Percentiles rank a stretch among this genome's conserved stretches.
Evolutionary conservation across 2,113 vertebrate genomes (phyloP).

Genomic region (Ophthalmolycus amberensis): DNA sequence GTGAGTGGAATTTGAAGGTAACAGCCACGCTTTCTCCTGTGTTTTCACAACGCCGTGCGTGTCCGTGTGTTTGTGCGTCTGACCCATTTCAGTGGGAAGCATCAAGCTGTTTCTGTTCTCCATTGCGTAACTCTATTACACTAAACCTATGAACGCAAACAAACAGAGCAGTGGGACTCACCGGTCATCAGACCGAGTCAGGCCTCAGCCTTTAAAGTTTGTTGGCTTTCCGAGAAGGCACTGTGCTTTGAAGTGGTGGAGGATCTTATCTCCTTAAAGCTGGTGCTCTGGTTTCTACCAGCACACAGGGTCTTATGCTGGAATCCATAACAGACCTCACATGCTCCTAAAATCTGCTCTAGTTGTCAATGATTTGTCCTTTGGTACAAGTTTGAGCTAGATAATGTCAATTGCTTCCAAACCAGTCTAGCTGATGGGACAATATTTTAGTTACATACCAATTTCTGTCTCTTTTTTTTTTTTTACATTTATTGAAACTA

Average conservation of each 20-base stretch:
- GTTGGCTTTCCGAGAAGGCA: constrained; percentile 53
- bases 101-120: constrained; percentile 68
- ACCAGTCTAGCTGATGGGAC: not conserved
- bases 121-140: constrained; percentile 65
- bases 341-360: not conserved
- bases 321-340: not conserved
- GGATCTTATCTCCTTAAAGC: constrained; percentile 3
- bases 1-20: constrained; percentile 61
- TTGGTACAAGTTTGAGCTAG: constrained; percentile 2
- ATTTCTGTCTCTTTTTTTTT: not conserved
- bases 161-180: constrained; percentile 62
- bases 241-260: constrained; percentile 57
- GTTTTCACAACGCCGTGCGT: constrained; percentile 68
- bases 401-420: not conserved
- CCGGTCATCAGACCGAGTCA: constrained; percentile 26
- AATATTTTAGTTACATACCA: not conserved
- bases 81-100: constrained; percentile 71
- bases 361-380: not conserved
- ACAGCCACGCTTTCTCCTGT: constrained; percentile 62
- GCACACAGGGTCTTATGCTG: not conserved
- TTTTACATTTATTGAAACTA: not conserved
- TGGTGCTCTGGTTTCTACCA: constrained; percentile 10
- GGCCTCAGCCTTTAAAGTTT: constrained; percentile 41
- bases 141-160: constrained; percentile 63
- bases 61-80: constrained; percentile 53